A percentile compares a stretch with the other conserved stretches of the same genome.
Evolutionary conservation across 2,797 vertebrate species (phyloP).

Genomic region (Malacoraja senta): DNA sequence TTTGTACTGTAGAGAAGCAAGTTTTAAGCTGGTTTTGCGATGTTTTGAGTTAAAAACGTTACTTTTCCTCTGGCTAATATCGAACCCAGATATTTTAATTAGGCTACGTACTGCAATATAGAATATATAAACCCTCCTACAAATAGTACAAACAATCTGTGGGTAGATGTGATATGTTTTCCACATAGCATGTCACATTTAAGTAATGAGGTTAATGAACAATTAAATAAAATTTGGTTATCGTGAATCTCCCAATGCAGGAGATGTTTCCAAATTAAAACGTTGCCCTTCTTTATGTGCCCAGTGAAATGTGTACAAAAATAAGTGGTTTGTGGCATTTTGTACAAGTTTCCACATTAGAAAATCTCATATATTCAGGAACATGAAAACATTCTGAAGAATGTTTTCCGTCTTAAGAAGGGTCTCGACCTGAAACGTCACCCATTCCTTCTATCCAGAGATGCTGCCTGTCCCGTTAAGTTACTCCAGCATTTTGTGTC

Average conservation of each 20-base stretch:
- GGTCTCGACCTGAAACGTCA: too few species aligned
- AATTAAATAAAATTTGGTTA: not conserved
- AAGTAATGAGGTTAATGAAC: not conserved
- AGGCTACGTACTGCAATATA: not conserved
- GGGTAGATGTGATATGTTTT: not conserved
- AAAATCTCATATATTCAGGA: too few species aligned
- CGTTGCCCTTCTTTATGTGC: not conserved
- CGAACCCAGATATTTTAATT: not conserved
- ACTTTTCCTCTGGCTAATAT: not conserved
- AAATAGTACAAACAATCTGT: not conserved
- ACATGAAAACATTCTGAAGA: too few species aligned
- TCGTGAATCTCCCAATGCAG: not conserved
- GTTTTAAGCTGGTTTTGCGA: not conserved
- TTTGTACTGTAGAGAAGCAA: not conserved
- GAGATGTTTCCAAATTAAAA: not conserved
- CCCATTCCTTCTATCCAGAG: too few species aligned
- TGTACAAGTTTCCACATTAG: not conserved
- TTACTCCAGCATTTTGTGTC: too few species aligned
- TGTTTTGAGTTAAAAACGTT: constrained; percentile 14
- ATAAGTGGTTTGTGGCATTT: not conserved
- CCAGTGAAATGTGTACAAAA: not conserved
- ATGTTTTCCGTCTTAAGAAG: too few species aligned
- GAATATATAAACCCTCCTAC: constrained; percentile 8
- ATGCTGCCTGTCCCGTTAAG: too few species aligned
- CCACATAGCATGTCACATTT: not conserved